These are phyloP conservation scores for Collichthys lucidus DNA, from an alignment of 2,113 vertebrate species.

Conservation along the genomic window DNA sequence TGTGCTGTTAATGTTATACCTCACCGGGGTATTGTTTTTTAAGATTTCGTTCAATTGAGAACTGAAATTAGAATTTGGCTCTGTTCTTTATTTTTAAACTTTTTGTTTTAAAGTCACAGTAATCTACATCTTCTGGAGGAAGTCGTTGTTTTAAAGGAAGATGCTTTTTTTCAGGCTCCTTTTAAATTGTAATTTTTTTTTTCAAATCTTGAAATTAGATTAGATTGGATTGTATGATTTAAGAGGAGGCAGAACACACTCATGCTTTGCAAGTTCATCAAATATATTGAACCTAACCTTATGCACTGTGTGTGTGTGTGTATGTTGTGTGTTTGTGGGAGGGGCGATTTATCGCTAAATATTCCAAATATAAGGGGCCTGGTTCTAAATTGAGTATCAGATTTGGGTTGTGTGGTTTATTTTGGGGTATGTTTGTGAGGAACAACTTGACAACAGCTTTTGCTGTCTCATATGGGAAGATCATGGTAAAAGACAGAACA, in stretches of 20 bases:
- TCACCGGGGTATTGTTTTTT: slow-evolving; percentile 12
- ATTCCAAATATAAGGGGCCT: slow-evolving; percentile 20
- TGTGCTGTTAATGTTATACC: slow-evolving; percentile 13
- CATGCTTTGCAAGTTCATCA: neutral
- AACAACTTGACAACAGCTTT: slow-evolving; percentile 5
- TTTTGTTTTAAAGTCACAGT: neutral
- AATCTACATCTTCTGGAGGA: neutral
- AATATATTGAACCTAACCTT: neutral
- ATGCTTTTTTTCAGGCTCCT: neutral
- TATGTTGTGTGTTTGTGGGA: neutral
- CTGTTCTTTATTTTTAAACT: neutral
- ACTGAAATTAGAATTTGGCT: slow-evolving; percentile 14
- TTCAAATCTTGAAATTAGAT: neutral
- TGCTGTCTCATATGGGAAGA: slow-evolving; percentile 35
- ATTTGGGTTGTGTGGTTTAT: neutral
- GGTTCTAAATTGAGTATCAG: neutral
- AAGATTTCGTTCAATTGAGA: slow-evolving; percentile 21
- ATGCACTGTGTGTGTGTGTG: slow-evolving; percentile 10
- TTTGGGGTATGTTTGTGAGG: neutral
- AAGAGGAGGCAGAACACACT: slow-evolving; percentile 44
- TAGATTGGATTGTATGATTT: neutral
- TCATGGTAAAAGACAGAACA: slow-evolving; percentile 42
- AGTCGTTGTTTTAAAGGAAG: neutral
- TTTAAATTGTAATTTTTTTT: neutral
- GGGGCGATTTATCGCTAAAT: neutral